Conservation (phyloP, 1,140 invertebrate genomes). For the Trachymyrmex septentrionalis region DNA sequence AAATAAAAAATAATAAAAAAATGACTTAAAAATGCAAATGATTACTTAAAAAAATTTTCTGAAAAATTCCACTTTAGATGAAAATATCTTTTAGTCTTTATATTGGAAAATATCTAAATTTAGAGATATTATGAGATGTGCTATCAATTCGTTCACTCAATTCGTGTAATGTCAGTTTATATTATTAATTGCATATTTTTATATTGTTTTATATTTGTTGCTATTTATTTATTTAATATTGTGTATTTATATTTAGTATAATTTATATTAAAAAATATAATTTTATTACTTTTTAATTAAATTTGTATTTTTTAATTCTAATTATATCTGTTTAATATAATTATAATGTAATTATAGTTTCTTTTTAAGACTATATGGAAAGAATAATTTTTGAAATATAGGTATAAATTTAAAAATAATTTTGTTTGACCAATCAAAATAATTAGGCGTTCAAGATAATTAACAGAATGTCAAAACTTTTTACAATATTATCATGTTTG, state of each 20-base stretch:
- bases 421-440: too few relatives aligned
- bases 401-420: too few relatives aligned
- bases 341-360: background rate
- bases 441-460: too few relatives aligned
- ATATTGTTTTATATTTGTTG: background rate
- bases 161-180: background rate
- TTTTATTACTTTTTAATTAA: background rate
- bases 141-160: background rate
- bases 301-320: background rate
- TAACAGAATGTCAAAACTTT: too few relatives aligned
- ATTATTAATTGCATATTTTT: conserved; percentile 9
- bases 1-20: too few relatives aligned
- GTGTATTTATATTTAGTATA: background rate
- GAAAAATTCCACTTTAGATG: background rate
- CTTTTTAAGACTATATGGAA: too few relatives aligned
- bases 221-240: background rate
- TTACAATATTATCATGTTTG: too few relatives aligned
- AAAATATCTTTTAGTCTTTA: too few relatives aligned
- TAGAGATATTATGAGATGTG: background rate
- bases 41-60: background rate
- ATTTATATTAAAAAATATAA: background rate
- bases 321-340: background rate
- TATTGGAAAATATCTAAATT: too few relatives aligned
- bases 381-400: too few relatives aligned
- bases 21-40: background rate